These are phyloP conservation scores for Polypterus senegalus DNA, from an alignment of 2,113 vertebrate species.

Conservation along the genomic window DNA sequence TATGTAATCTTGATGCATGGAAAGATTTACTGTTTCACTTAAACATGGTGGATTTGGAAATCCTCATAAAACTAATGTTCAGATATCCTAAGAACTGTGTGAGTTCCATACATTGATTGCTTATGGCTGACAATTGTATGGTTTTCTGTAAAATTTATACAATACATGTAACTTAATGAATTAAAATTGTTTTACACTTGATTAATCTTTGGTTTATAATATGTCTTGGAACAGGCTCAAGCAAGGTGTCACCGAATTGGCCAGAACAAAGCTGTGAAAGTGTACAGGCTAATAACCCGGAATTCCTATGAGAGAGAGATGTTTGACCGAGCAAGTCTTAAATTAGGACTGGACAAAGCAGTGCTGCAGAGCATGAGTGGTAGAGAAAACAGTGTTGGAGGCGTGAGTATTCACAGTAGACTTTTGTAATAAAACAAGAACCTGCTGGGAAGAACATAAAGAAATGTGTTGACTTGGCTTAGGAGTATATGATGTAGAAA, in stretches of 20 bases:
- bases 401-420: conserved; percentile 49
- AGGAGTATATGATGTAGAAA: too few species aligned
- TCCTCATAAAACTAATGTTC: too few species aligned
- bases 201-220: background rate
- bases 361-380: conserved; percentile 98
- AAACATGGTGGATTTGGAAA: too few species aligned
- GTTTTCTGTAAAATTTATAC: too few species aligned
- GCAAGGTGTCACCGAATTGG: conserved; percentile 94
- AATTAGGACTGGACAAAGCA: conserved; percentile 91
- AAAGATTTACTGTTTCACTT: too few species aligned
- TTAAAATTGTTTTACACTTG: background rate
- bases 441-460: conserved; percentile 3
- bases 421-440: background rate
- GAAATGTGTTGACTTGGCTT: too few species aligned
- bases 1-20: too few species aligned
- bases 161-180: background rate
- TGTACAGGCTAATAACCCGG: conserved; percentile 90
- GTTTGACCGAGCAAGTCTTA: conserved; percentile 94
- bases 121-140: too few species aligned
- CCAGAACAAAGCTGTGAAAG: conserved; percentile 96
- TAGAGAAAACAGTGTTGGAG: conserved; percentile 81
- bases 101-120: too few species aligned
- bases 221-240: conserved; percentile 64
- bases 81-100: too few species aligned
- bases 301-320: conserved; percentile 95